Base-by-base conservation (phyloP, 2,888 invertebrate species). In the Oegoconia quadripuncta region DNA sequence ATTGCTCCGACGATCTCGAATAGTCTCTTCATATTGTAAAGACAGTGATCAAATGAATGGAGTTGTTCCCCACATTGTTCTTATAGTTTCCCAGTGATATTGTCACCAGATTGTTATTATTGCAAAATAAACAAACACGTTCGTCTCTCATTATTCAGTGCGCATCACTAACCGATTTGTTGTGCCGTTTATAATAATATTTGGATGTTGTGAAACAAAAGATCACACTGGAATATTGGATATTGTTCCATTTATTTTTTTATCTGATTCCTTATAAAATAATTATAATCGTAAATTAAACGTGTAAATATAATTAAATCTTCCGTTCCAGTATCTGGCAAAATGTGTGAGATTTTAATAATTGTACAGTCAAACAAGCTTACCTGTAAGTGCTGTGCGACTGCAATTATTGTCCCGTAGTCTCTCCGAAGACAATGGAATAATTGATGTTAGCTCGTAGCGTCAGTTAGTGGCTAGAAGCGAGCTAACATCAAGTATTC, bases 31-130 rank as follows among this genome's bases (percentile, higher is more conserved):
- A 79, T 79, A 43, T 59, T 67, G 56, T 26, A 34, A 30, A 38
- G 20, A 39, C 14, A 27, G 25, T 40, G 30, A 62, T 61, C 64
- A 58, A 61, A 50, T 51, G 54, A 35, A 28, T 32, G 13, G 16
- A 17, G 32, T 34, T 12, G 39, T n/a, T n/a, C n/a, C n/a, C 36
- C 34, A 40, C 39, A 44, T 44, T 47, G 57, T 44, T 65, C 61
- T 70, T 74, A 72, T 73, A 69, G 57, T 55, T 57, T 60, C 47
- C 33, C 50, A 53, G 56, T 61, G 48, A 61, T 64, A 52, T 52
- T 36, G 32, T 34, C 41, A 40, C 16, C 23, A 14, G 33, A 14
- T 62, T 67, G 48, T 61, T 66, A 52, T 54, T 36, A 30, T 34
- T 41, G 39, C 18, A 29, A 27, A 30, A 47, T 54, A 66, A 70